Evolutionary conservation across 2,797 vertebrate genomes (phyloP), one percentile per base, ranked within the genome.

Genomic region (Steatocranus sp.): DNA sequence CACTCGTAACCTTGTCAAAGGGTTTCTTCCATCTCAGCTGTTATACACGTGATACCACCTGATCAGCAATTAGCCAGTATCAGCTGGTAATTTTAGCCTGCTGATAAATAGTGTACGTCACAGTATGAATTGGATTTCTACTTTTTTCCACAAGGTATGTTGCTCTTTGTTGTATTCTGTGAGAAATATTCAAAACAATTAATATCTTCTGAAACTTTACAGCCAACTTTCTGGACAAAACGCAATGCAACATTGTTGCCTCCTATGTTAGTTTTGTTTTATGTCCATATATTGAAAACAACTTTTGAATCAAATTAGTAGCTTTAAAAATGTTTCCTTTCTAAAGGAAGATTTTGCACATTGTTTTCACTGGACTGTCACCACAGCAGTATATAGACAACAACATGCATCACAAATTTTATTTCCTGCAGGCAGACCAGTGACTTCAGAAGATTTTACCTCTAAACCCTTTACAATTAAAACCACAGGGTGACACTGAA

Each of bases 251-350:
- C 25, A 30, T 48, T 4, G 6, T 8, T 48, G 38, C 15, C 10
- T 48, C 17, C 25, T 30, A n/a, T 5, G 23, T 73, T 48, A 73
- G 41, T 2, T 30, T 46, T 73, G 43, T 73, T 70, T 70, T 12
- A 18, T 46, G 15, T 70, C 41, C 41, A 73, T 30, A 73, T 48
- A 48, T 27, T 70, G 41, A 73, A n/a, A 73, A 73, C 11, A 73
- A 48, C 10, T 27, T 48, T 7, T 73, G 41, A 73, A 48, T 48
- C 23, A 46, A 70, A 11, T 70, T 70, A 25, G 34, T 38, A 38
- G 11, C 34, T 38, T 38, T 66, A 9, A 38, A 66, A 66, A 66
- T 66, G 7, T 6, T 14, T 66, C 32, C 11, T 12, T 63, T 63
- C 18, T 20, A 20, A 63, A 63, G 58, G 36, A 17, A 68, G 12